phyloP scores from a whole-genome alignment of 1,140 invertebrate species.

The Spodoptera litura region DNA sequence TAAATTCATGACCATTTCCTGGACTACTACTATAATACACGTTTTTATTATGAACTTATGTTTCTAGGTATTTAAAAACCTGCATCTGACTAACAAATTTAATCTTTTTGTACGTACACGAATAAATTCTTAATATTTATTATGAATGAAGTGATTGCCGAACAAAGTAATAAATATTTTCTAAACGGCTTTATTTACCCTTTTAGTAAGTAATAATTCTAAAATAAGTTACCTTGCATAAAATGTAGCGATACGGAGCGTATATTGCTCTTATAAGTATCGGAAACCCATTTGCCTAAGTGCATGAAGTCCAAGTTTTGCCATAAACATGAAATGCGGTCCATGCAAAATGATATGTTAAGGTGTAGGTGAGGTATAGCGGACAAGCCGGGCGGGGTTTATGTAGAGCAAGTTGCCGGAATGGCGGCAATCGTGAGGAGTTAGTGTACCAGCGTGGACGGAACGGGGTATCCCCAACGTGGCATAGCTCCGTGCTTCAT shows the following conservation, averaged over 20 bases:
- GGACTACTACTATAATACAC: too few relatives aligned
- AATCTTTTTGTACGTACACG: too few relatives aligned
- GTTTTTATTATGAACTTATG: too few relatives aligned
- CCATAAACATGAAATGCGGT: constrained; percentile 83
- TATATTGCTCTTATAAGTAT: constrained; percentile 80
- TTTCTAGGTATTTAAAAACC: too few relatives aligned
- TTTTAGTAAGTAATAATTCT: constrained; percentile 61
- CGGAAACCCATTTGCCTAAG: constrained; percentile 83
- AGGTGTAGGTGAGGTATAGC: constrained; percentile 65
- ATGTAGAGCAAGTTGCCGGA: constrained; percentile 36
- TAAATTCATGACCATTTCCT: background rate
- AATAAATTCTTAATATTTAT: background rate
- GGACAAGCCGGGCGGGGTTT: constrained; percentile 33
- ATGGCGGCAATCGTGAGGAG: constrained; percentile 37
- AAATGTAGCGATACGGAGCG: constrained; percentile 71
- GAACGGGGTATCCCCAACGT: constrained; percentile 43
- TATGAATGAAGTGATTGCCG: background rate
- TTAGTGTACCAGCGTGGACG: constrained; percentile 34
- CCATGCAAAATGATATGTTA: constrained; percentile 80
- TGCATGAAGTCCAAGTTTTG: constrained; percentile 82
- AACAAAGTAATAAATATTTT: constrained; percentile 20
- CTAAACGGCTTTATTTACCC: constrained; percentile 51
- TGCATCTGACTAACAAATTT: too few relatives aligned
- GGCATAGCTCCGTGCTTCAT: constrained; percentile 65
- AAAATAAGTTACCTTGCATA: constrained; percentile 64